phyloP scores from a whole-genome alignment of 2,797 vertebrate species.

The Rhabdomys pumilio region DNA sequence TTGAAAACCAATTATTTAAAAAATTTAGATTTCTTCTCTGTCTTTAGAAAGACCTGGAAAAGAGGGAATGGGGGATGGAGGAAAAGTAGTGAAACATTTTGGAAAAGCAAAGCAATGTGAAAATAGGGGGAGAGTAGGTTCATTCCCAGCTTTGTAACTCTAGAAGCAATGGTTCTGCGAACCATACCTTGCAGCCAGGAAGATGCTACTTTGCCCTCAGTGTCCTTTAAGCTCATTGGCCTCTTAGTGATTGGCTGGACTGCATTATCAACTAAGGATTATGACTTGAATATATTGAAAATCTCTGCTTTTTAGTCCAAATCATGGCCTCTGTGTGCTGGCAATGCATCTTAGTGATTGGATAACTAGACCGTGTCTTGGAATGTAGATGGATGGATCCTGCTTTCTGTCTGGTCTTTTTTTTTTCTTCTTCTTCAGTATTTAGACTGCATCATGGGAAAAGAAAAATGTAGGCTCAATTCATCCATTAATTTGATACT shows the following conservation, averaged over 20 bases:
- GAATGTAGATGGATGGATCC: constrained; percentile 78
- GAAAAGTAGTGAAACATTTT: constrained; percentile 84
- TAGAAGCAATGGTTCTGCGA: constrained; percentile 49
- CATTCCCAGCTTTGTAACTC: constrained; percentile 80
- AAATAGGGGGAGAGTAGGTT: constrained; percentile 69
- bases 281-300: constrained; percentile 19
- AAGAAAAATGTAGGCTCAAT: constrained; percentile 79
- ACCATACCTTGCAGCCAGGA: constrained; percentile 24
- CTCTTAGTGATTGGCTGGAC: constrained; percentile 41
- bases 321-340: constrained; percentile 58
- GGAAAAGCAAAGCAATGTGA: constrained; percentile 82
- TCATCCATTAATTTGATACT: constrained; percentile 79
- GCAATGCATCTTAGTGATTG: constrained; percentile 65
- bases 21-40: constrained; percentile 79
- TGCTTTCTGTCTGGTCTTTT: constrained; percentile 65
- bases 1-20: constrained; percentile 86
- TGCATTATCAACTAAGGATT: constrained; percentile 59
- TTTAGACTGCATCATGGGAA: constrained; percentile 77
- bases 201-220: neutral
- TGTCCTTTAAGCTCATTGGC: constrained; percentile 42
- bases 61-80: neutral
- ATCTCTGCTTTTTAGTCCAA: constrained; percentile 65
- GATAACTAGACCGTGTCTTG: constrained; percentile 75
- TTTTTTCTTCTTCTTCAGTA: constrained; percentile 20
- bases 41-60: constrained; percentile 66